Percentiles rank a stretch among this genome's conserved stretches.
Evolutionary conservation across 2,797 vertebrate genomes (phyloP).

Genomic region (Leuciscus waleckii): DNA sequence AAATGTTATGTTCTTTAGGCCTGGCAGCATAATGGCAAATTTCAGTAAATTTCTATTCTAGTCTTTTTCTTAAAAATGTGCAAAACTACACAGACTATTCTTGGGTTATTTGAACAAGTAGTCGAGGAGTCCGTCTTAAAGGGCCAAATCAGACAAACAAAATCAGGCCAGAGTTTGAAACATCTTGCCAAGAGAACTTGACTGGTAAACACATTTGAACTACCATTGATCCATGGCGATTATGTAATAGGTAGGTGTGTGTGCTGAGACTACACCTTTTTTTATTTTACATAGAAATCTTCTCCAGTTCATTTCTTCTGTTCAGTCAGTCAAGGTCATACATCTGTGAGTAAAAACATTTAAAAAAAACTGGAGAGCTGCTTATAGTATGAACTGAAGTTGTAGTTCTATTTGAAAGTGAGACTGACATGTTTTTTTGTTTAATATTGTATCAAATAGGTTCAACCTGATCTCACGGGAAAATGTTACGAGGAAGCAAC

Average conservation of each 20-base stretch:
- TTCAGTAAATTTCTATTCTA: not conserved
- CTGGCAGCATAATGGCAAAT: not conserved
- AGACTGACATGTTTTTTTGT: too few relatives aligned
- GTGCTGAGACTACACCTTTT: not conserved
- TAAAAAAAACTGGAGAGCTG: too few relatives aligned
- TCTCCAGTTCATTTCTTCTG: not conserved
- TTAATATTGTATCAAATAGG: too few relatives aligned
- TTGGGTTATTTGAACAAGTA: not conserved
- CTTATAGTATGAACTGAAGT: not conserved
- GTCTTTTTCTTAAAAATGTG: not conserved
- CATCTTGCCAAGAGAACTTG: not conserved
- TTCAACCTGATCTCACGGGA: too few relatives aligned
- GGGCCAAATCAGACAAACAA: not conserved
- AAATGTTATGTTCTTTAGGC: constrained; percentile 1
- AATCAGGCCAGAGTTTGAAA: not conserved
- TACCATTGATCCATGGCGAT: too few relatives aligned
- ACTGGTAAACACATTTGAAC: not conserved
- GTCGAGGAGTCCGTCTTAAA: not conserved
- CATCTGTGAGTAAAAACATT: not conserved
- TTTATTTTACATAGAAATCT: not conserved
- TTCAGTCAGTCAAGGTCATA: not conserved
- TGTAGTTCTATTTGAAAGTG: not conserved
- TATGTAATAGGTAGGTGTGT: not conserved
- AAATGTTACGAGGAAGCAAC: too few relatives aligned
- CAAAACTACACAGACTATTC: not conserved